Evolutionary conservation across 1,140 invertebrate genomes (phyloP), one percentile per base, ranked within the genome.

Genomic region (Orius insidiosus): DNA sequence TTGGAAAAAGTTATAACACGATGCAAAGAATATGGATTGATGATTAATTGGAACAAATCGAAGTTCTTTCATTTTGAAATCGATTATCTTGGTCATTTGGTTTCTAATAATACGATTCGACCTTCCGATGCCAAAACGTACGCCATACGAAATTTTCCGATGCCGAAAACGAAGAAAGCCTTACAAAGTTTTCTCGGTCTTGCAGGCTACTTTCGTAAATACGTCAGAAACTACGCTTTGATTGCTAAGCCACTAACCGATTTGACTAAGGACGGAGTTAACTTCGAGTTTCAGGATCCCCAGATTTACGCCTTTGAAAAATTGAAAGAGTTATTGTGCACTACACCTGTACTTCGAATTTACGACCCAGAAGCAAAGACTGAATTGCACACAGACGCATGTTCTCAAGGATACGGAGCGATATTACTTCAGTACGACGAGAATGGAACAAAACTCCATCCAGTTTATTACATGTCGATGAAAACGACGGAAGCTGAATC

Each of bases 31-130:
- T 59, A 60, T 55, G 62, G 58, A 3, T 50, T 64, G 38, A 31
- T 54, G 15, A 52, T 63, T 0, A 61, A 60, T 16, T 54, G 55
- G 56, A 59, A 61, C 41, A 67, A 66, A 49, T 57, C 56, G 24
- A 31, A 58, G 7, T 53, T 65, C 39, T 13, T 63, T 13, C 14
- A 50, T 14, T 42, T n/a, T 9, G 32, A 49, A 32, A 48, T 63
- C 3, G 55, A 62, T 44, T 64, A 56, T 53, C 49, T 65, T 14
- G 59, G 61, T 5, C 38, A 50, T 32, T n/a, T n/a, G n/a, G 47
- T 53, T 2, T 48, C 58, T 2, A 55, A 55, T 35, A 57, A 59
- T 30, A 33, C 42, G 15, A 36, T 36, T 36, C n/a, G n/a, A 15
- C 35, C 35, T 3, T 36, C 35, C 14, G 35, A 36, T 11, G n/a